A percentile compares a stretch with the other conserved stretches of the same genome.
Evolutionary conservation across 2,888 invertebrate genomes (phyloP).

Genomic region (Desoria tigrina): DNA sequence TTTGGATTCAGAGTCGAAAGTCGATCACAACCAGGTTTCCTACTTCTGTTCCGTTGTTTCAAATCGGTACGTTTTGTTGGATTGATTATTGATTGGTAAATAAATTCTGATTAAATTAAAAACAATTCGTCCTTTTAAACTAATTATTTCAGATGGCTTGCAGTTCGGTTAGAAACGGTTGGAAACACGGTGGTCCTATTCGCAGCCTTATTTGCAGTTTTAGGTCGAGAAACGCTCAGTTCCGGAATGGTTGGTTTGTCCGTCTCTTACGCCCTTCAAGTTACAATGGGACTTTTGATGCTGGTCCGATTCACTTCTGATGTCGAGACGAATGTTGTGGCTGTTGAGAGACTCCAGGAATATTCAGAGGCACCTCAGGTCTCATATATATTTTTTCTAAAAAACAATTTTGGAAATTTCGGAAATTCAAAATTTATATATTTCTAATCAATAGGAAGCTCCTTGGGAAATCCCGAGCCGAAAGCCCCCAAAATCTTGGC

Average conservation of each 20-base stretch:
- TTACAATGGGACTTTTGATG: slow-evolving; percentile 58
- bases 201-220: slow-evolving; percentile 87
- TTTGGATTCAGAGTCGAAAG: slow-evolving; percentile 58
- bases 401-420: not conserved
- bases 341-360: slow-evolving; percentile 62
- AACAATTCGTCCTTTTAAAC: not conserved
- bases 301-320: slow-evolving; percentile 62
- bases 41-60: slow-evolving; percentile 53
- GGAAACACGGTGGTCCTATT: slow-evolving; percentile 95
- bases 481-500: slow-evolving; percentile 57
- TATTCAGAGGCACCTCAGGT: slow-evolving; percentile 78
- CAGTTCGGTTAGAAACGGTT: slow-evolving; percentile 83
- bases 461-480: slow-evolving; percentile 53
- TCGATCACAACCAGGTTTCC: slow-evolving; percentile 59
- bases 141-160: slow-evolving; percentile 76
- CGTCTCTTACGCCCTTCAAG: slow-evolving; percentile 74
- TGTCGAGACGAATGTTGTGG: slow-evolving; percentile 62
- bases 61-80: slow-evolving; percentile 36
- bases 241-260: slow-evolving; percentile 85
- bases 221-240: slow-evolving; percentile 69
- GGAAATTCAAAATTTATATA: slow-evolving; percentile 9
- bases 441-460: slow-evolving; percentile 54
- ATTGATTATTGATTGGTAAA: too few relatives aligned
- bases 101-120: not conserved
- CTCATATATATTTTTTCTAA: slow-evolving; percentile 30